Evolutionary conservation across 2,113 vertebrate genomes (phyloP).

Genomic region (Mastomys coucha): DNA sequence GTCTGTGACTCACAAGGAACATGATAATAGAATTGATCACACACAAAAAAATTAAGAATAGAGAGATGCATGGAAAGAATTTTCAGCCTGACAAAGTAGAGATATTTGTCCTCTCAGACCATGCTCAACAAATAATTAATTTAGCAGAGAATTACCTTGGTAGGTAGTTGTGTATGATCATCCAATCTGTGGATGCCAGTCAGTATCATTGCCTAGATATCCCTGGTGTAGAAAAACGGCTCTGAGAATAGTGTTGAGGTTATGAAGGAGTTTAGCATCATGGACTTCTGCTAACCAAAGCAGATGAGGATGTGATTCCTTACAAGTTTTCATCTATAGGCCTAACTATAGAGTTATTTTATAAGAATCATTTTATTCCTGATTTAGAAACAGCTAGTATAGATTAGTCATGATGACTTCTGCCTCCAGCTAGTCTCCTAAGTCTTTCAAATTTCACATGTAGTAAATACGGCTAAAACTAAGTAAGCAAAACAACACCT

Average conservation of each 20-base stretch:
- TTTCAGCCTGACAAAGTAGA: background rate
- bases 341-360: too few species aligned
- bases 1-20: background rate
- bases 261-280: background rate
- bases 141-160: background rate
- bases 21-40: background rate
- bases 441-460: slow-evolving; percentile 64
- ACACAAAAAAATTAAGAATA: background rate
- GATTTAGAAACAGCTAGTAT: slow-evolving; percentile 14
- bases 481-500: slow-evolving; percentile 65
- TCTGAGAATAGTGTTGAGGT: background rate
- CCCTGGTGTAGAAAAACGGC: background rate
- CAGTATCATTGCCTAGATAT: background rate
- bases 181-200: background rate
- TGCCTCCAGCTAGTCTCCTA: slow-evolving; percentile 45
- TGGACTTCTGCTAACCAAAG: background rate
- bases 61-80: background rate
- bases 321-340: too few species aligned
- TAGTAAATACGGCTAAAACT: slow-evolving; percentile 64
- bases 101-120: background rate
- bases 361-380: background rate
- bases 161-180: background rate
- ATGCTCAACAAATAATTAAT: background rate
- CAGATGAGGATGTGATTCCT: background rate
- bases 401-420: slow-evolving; percentile 58